A percentile compares a stretch with the other conserved stretches of the same genome.
These are phyloP conservation scores for Pao palembangensis DNA, from an alignment of 2,113 vertebrate species.

Conservation along the genomic window DNA sequence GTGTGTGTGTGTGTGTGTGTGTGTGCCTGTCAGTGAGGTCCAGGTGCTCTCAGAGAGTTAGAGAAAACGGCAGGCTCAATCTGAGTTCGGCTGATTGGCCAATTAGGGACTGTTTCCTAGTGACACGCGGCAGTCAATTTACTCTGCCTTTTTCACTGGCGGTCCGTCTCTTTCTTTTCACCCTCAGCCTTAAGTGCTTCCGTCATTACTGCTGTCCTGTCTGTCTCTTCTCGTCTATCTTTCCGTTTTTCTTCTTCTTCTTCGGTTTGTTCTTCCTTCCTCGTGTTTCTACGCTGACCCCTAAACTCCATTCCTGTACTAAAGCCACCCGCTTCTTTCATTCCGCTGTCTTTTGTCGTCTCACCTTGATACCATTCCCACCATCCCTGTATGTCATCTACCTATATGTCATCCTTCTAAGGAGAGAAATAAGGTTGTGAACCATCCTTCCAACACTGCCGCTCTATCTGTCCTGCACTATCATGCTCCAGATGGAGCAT, in stretches of 20 bases:
- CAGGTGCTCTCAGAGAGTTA: constrained; percentile 23
- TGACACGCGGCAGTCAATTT: constrained; percentile 69
- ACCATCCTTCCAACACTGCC: neutral
- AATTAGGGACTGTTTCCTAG: constrained; percentile 73
- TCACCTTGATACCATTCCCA: neutral
- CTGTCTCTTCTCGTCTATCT: constrained; percentile 55
- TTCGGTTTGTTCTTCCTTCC: constrained; percentile 44
- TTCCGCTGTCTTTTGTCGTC: neutral
- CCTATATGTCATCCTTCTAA: neutral
- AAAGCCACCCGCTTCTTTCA: neutral
- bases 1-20: constrained; percentile 4
- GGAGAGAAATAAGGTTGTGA: neutral
- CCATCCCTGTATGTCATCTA: neutral
- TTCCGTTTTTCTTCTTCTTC: constrained; percentile 39
- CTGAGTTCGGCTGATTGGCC: constrained; percentile 67
- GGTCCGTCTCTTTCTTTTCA: constrained; percentile 33
- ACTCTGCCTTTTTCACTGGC: constrained; percentile 42
- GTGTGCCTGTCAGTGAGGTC: constrained; percentile 6
- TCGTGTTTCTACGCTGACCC: constrained; percentile 23
- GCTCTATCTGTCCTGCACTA: no score
- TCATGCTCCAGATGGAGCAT: no score
- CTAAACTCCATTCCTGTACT: neutral
- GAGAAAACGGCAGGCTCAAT: constrained; percentile 57
- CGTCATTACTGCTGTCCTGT: constrained; percentile 50
- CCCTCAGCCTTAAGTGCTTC: constrained; percentile 56